Base-by-base conservation (phyloP, 2,113 vertebrate genomes). In the Oreotrochilus melanogaster region DNA sequence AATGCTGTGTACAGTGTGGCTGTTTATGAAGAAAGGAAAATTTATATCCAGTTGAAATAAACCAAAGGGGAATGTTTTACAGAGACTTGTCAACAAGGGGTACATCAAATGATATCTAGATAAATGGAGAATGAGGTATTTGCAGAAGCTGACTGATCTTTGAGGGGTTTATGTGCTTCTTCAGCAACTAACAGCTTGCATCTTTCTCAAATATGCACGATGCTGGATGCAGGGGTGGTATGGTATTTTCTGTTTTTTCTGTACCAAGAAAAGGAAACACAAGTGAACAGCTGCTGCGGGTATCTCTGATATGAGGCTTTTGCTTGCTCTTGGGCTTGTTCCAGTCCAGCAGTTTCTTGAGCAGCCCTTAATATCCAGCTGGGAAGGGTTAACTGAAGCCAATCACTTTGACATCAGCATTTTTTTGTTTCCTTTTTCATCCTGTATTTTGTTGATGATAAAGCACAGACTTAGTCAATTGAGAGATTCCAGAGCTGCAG, bases 401-500 rank as follows among this genome's bases (percentile, higher is more conserved):
- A 57, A 15, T 92, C 61, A 21, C 60, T 88, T 84, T 84, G 82
- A 92, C 88, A 92, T 96, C 92, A 83, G 95, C 88, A 47, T 88
- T 93, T 86, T 92, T 96, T 96, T 95, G 88, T 93, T 94, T 95
- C 88, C 79, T 78, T 92, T 95, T 84, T 88, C 39, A 86, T 94
- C 86, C 84, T 54, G 92, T 94, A 91, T 96, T 97, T 96, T 96
- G 95, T 93, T 97, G 94, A 94, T 97, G 96, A 97, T 95, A 95
- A 97, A 97, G 94, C 97, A 92, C 96, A 97, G 92, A 80, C 93
- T 86, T 96, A 93, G 96, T 97, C 95, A 96, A 97, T 97, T 97
- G 97, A 97, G 96, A 96, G 95, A 97, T 97, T 97, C 96, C 94
- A 95, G 94, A 95, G 93, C 93, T 96, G 96, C 94, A 96, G 95